Evolutionary conservation across 2,113 vertebrate genomes (phyloP), one percentile per base, ranked within the genome.

Genomic region (human (Homo sapiens)): DNA sequence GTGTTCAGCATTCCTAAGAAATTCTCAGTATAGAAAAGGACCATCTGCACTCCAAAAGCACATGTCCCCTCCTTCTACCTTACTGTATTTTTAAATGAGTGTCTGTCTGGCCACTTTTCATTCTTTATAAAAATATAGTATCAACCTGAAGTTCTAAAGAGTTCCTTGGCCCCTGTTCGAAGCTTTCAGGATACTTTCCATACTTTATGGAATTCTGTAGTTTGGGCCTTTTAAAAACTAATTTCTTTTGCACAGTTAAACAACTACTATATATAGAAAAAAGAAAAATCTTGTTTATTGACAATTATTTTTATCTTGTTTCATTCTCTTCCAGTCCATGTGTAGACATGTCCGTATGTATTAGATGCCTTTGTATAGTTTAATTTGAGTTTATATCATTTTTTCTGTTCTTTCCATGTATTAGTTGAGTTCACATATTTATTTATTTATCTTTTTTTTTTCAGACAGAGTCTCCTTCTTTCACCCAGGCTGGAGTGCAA

Each of bases 51-150:
- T 61, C 35, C 32, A 45, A 84, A 73, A 57, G 6, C 68, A 17
- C 30, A 52, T 83, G 80, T 93, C 11, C 22, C 25, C 25, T 18
- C 5, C 20, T 66, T 57, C 55, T 68, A 3, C 86, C 85, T 50
- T 85, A 48, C 52, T 95, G 14, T 87, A 27, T 92, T 95, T 94
- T 96, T 66, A 76, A 80, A 11, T 81, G 64, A 89, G 38, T 35
- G 8, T 52, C 16, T 20, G 79, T 45, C 20, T 18, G 82, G 59
- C 64, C 38, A 87, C 83, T 89, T 73, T 66, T 83, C 1, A 50
- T 79, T 93, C 27, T 80, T 79, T 84, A 23, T 90, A 45, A 72
- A 91, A 90, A 73, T 35, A 32, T 3, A 81, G 32, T 48, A n/a
- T 83, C 32, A 57, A 18, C 43, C 8, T 79, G 52, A 90, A 88